Conservation (phyloP, 92 coral and sea anemone genomes). For the Virgularia gustaviana region DNA sequence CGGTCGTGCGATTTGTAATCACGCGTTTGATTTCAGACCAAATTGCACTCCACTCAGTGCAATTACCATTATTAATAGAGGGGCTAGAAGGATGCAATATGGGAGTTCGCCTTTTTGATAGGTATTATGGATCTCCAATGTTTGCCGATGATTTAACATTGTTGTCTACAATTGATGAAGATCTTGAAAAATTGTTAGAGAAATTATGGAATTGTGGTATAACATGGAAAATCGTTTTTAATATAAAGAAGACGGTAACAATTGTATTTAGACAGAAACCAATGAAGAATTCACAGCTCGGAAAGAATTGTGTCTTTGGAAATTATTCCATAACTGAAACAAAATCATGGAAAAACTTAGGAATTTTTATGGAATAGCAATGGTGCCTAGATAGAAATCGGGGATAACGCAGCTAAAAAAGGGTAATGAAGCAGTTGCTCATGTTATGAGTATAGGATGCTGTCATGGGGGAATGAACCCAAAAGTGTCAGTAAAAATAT, state of each 20-base stretch:
- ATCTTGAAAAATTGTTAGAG: background rate
- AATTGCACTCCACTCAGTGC: no score
- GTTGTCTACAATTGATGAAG: background rate
- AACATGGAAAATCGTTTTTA: background rate
- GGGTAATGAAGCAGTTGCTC: background rate
- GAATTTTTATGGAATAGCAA: background rate
- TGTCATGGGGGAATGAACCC: slow-evolving; percentile 2
- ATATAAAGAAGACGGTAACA: slow-evolving; percentile 9
- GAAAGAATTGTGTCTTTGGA: background rate
- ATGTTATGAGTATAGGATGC: background rate
- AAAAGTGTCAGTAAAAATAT: background rate
- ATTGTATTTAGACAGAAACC: slow-evolving; percentile 10
- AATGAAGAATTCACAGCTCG: background rate
- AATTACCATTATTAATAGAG: no score
- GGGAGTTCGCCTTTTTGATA: background rate
- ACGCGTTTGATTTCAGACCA: no score
- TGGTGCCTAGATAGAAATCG: background rate
- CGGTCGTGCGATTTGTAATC: no score
- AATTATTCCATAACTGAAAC: background rate
- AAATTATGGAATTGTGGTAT: background rate
- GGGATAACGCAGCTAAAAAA: background rate
- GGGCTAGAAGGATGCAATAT: background rate
- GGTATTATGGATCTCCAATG: slow-evolving; percentile 3
- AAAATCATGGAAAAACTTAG: background rate
- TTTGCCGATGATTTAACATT: slow-evolving; percentile 3